Base-by-base conservation (phyloP, 2,797 vertebrate genomes). In the Octomys mimax region DNA sequence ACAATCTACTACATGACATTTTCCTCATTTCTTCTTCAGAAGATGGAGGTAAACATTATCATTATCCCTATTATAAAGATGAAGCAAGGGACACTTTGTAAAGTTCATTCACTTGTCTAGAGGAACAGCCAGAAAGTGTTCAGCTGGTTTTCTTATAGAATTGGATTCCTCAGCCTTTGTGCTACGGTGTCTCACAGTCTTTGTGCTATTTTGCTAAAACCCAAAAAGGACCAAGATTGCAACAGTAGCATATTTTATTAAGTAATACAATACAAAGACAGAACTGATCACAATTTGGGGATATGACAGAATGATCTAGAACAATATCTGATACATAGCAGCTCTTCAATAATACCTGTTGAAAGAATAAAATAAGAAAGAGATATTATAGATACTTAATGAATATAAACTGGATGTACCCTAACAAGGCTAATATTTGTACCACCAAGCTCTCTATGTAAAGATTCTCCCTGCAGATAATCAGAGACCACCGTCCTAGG, bases 1-100 rank as follows among this genome's bases (percentile, higher is more conserved):
- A 11, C 12, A 57, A 75, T 31, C 61, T 0, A 62, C 14, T 59
- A 57, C 59, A 2, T 59, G 5, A 39, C 28, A 42, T 85, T 95
- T 33, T 80, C 81, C 28, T 68, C 46, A 80, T 64, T 92, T 83
- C 81, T 16, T 68, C 36, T 96, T 91, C 57, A 94, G 66, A 68
- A 89, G 77, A 62, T 22, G 12, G 21, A 92, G 39, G n/a, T 46
- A 52, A 81, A 42, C 82, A 87, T 26, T 77, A 84, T 39, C 49
- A 91, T 57, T 64, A 49, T 46, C 8, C 10, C 39, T 57, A 62
- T n/a, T 73, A 3, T 78, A 87, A 87, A 79, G 62, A 62, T n/a
- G 14, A 86, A 89, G 8, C 73, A 89, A 95, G n/a, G 88, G 49
- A 92, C 26, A 46, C n/a, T 42, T 36, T 86, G 31, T 13, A 26